phyloP scores from a whole-genome alignment of 1,140 invertebrate genomes.

The Steinernema feltiae region DNA sequence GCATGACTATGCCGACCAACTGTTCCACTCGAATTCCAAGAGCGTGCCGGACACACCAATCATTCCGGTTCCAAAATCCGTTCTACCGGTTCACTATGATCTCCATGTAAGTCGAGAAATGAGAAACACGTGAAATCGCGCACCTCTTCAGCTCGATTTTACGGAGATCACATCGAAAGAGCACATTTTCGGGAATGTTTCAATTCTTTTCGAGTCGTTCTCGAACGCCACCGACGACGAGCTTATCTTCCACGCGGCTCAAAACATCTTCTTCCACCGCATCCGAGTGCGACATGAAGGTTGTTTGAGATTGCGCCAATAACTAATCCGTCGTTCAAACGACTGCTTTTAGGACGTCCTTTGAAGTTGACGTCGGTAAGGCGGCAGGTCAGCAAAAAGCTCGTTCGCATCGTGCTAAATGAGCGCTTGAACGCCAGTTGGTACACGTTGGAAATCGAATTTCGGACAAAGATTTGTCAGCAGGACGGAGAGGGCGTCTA shows the following conservation, averaged over 20 bases:
- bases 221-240: slow-evolving; percentile 52
- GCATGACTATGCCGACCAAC: neutral
- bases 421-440: slow-evolving; percentile 39
- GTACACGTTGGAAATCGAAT: slow-evolving; percentile 52
- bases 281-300: slow-evolving; percentile 31
- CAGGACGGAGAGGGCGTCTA: slow-evolving; percentile 44
- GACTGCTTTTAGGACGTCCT: slow-evolving; percentile 26
- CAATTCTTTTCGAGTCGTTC: slow-evolving; percentile 52
- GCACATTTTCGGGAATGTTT: slow-evolving; percentile 47
- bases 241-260: slow-evolving; percentile 50
- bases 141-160: slow-evolving; percentile 49
- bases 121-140: slow-evolving; percentile 5
- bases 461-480: slow-evolving; percentile 50
- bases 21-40: neutral
- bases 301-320: slow-evolving; percentile 15
- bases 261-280: slow-evolving; percentile 53
- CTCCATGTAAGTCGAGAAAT: slow-evolving; percentile 34
- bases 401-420: slow-evolving; percentile 39
- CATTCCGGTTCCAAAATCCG: slow-evolving; percentile 28
- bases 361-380: slow-evolving; percentile 42
- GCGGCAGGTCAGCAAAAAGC: slow-evolving; percentile 42
- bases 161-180: slow-evolving; percentile 44
- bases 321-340: slow-evolving; percentile 25
- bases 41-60: neutral
- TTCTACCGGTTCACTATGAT: slow-evolving; percentile 51